Base-by-base conservation (phyloP, 2,888 invertebrate species). In the Pharmacophagus antenor region DNA sequence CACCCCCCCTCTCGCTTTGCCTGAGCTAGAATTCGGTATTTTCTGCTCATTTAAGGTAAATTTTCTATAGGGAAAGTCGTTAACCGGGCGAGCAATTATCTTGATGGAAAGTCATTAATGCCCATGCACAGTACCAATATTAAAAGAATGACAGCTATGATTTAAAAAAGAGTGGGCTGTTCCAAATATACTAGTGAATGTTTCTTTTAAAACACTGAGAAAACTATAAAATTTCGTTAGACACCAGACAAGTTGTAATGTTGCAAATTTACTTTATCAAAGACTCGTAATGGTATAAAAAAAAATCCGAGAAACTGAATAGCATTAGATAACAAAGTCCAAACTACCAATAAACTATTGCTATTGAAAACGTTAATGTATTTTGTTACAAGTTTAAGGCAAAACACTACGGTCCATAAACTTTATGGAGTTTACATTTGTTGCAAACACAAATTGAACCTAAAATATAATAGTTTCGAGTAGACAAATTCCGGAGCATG, bases 331-430 rank as follows among this genome's bases (percentile, higher is more conserved):
- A 48, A 48, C 23, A 25, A 25, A 48, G 25, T 23, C 22, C 50
- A 21, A 57, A 44, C 44, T 21, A 57, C 25, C 27, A 57, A 27
- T 21, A 20, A 57, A 50, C 55, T 56, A 37, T 55, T 47, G 46
- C 31, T 56, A 55, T 31, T 50, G 44, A 21, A 57, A 57, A 57
- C 50, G 50, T 57, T 27, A 57, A 57, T 57, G 56, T 49, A 56
- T 56, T 37, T 37, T 37, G 37, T 57, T 57, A 27, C 50, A 57
- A 57, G 50, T 57, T 57, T 57, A 44, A 42, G 44, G 18, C 50
- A 44, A 50, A 50, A 50, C n/a, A 41, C 56, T 20, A 18, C 27
- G 41, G 56, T 49, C 41, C 22, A 48, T 41, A 50, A 50, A 57
- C 25, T 57, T 56, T 6, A 44, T 21, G 18, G 42, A 56, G 42